A percentile compares a stretch with the other conserved stretches of the same genome.
Evolutionary conservation across 2,888 invertebrate species (phyloP).

Genomic region (Sylvicola fuscatus): DNA sequence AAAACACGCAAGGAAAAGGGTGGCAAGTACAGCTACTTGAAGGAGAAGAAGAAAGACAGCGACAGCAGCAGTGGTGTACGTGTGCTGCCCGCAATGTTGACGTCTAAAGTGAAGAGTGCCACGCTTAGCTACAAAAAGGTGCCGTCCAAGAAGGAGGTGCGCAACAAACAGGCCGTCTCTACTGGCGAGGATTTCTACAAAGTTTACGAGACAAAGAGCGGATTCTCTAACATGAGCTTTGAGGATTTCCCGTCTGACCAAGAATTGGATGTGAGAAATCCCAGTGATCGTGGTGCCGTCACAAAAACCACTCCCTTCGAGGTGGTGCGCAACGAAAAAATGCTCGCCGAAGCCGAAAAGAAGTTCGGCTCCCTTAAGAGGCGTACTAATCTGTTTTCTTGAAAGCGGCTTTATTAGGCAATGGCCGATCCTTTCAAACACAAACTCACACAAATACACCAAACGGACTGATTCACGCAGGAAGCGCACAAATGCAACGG

Average conservation of each 20-base stretch:
- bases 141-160: slow-evolving; percentile 6
- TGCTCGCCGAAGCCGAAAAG: slow-evolving; percentile 27
- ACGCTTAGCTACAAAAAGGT: slow-evolving; percentile 20
- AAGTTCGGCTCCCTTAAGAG: slow-evolving; percentile 28
- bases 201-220: slow-evolving; percentile 22
- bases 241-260: slow-evolving; percentile 51
- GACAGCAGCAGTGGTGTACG: slow-evolving; percentile 8
- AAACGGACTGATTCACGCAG: too few species aligned
- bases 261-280: slow-evolving; percentile 17
- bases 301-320: slow-evolving; percentile 36
- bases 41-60: slow-evolving; percentile 18
- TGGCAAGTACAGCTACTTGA: background rate
- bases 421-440: too few species aligned
- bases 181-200: slow-evolving; percentile 12
- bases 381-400: slow-evolving; percentile 32
- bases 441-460: too few species aligned
- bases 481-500: too few species aligned
- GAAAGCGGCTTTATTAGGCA: slow-evolving; percentile 8
- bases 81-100: slow-evolving; percentile 21
- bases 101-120: slow-evolving; percentile 21
- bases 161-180: slow-evolving; percentile 9
- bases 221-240: slow-evolving; percentile 55
- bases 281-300: slow-evolving; percentile 15
- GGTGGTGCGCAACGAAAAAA: slow-evolving; percentile 33
- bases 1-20: slow-evolving; percentile 8